Evolutionary conservation across 1,140 invertebrate species (phyloP).

Genomic region (Penaeus japonicus): DNA sequence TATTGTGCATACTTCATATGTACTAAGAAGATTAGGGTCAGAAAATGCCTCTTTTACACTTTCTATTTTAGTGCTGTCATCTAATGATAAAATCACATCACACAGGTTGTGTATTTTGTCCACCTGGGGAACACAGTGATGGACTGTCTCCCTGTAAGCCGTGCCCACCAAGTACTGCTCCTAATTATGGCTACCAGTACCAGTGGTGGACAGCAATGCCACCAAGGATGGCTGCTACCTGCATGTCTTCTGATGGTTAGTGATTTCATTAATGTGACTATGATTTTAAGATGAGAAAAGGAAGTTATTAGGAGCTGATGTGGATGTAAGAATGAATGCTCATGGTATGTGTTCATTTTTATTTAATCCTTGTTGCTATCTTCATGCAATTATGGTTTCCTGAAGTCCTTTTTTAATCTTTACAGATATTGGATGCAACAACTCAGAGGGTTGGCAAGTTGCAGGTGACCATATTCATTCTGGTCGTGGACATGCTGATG

Average conservation of each 20-base stretch:
- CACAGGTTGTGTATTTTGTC: conserved; percentile 60
- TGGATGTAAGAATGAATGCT: no score
- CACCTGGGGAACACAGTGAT: conserved; percentile 61
- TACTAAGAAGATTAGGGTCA: no score
- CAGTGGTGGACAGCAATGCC: conserved; percentile 70
- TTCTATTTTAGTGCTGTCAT: no score
- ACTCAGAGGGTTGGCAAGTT: conserved; percentile 64
- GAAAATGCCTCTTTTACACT: no score
- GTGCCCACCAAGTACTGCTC: conserved; percentile 69
- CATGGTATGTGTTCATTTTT: neutral
- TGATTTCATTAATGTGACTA: neutral
- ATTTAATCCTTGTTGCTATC: conserved; percentile 8
- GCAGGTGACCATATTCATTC: conserved; percentile 66
- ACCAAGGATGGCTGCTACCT: conserved; percentile 65
- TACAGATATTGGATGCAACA: conserved; percentile 63
- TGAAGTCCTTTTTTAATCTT: neutral
- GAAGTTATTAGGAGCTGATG: no score
- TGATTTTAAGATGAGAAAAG: no score
- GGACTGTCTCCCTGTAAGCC: conserved; percentile 64
- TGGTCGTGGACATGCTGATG: conserved; percentile 65
- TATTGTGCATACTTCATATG: no score
- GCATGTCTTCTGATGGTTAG: conserved; percentile 65
- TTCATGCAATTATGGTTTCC: neutral
- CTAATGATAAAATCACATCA: neutral
- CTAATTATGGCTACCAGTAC: conserved; percentile 68